phyloP scores from a whole-genome alignment of 2,797 vertebrate species.

The Phylloscopus collybita region DNA sequence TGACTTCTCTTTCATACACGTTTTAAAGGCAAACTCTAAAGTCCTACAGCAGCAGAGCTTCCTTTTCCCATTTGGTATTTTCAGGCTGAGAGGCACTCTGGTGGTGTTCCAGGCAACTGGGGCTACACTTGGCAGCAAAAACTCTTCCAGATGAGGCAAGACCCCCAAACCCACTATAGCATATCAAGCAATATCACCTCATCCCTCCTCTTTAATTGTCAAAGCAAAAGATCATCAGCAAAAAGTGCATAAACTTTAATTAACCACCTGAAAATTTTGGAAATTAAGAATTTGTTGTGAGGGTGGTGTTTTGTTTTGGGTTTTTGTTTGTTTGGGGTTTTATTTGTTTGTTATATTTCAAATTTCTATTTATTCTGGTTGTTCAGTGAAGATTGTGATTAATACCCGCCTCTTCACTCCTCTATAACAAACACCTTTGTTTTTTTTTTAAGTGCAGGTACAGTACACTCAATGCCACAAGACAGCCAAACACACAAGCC shows the following conservation, averaged over 20 bases:
- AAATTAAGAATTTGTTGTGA: background rate
- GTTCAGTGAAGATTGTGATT: background rate
- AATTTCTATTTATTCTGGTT: background rate
- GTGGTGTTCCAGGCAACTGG: background rate
- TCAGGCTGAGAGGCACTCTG: background rate
- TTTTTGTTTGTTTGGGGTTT: background rate
- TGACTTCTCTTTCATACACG: fast-evolving
- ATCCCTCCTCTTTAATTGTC: background rate
- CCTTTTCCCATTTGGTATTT: background rate
- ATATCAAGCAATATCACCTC: background rate
- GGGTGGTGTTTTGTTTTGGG: too few species aligned
- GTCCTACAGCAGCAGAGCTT: background rate
- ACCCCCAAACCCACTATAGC: fast-evolving
- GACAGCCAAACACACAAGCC: background rate
- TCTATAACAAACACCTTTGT: background rate
- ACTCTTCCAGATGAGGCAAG: background rate
- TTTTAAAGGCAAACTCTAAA: background rate
- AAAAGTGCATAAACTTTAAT: background rate
- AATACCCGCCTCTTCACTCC: background rate
- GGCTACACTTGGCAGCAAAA: background rate
- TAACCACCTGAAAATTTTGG: background rate
- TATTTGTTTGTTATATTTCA: background rate
- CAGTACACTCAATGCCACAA: background rate
- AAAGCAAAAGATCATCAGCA: background rate
- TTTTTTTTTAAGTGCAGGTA: background rate